Percentiles rank a stretch among this genome's conserved stretches.
These are phyloP conservation scores for Xylocopa sonorina DNA, from an alignment of 1,140 invertebrate genomes.

Conservation along the genomic window DNA sequence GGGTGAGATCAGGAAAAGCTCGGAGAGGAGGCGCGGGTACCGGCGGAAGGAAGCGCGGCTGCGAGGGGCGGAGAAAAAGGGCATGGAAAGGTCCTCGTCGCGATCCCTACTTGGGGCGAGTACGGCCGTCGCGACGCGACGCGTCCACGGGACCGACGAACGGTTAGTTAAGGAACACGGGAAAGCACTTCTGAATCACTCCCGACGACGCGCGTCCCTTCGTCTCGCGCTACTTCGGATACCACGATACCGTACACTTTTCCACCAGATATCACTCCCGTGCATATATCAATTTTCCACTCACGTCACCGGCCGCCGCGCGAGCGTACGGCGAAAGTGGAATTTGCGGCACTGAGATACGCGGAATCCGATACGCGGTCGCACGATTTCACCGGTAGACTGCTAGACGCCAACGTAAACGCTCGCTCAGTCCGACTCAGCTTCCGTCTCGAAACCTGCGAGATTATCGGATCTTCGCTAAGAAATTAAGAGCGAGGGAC, in stretches of 20 bases:
- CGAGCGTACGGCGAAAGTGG: slow-evolving; percentile 41
- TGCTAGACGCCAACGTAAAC: too few species aligned
- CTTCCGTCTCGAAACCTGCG: too few species aligned
- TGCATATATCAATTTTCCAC: slow-evolving; percentile 80
- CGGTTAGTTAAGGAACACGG: slow-evolving; percentile 81
- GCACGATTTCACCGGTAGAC: background rate
- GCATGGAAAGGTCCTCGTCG: slow-evolving; percentile 40
- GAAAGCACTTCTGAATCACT: slow-evolving; percentile 81
- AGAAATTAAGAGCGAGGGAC: too few species aligned
- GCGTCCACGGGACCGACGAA: slow-evolving; percentile 66
- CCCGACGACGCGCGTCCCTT: slow-evolving; percentile 70
- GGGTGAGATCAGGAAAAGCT: background rate
- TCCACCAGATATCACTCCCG: slow-evolving; percentile 71
- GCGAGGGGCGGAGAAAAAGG: background rate
- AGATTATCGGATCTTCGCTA: too few species aligned
- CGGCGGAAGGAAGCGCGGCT: background rate
- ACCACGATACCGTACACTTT: slow-evolving; percentile 64
- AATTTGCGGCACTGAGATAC: slow-evolving; percentile 24
- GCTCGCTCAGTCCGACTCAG: too few species aligned
- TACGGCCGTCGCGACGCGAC: slow-evolving; percentile 60
- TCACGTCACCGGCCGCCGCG: slow-evolving; percentile 70
- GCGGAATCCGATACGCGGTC: slow-evolving; percentile 8
- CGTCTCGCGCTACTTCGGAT: slow-evolving; percentile 59
- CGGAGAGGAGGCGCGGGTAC: slow-evolving; percentile 5
- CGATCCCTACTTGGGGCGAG: slow-evolving; percentile 47